Evolutionary conservation across 2,888 invertebrate genomes (phyloP).

Genomic region (Sinhomidia bicolor): DNA sequence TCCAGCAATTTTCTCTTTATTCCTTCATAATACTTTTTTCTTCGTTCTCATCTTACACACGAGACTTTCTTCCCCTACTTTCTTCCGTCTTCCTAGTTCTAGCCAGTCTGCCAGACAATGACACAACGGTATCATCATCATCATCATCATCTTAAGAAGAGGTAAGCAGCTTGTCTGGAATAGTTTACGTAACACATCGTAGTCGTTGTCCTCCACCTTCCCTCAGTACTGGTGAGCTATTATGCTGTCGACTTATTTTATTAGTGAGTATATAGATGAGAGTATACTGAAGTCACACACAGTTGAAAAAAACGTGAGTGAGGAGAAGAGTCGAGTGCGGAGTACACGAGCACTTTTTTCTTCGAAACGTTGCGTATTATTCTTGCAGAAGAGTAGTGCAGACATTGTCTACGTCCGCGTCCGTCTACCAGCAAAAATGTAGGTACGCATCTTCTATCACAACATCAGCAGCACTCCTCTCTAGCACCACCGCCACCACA

Average conservation of each 20-base stretch:
- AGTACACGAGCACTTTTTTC: slow-evolving; percentile 8
- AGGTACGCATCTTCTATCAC: not conserved
- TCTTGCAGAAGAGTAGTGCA: no score
- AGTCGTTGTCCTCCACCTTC: not conserved
- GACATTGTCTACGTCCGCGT: slow-evolving; percentile 50
- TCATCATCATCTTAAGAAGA: not conserved
- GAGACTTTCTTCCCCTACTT: not conserved
- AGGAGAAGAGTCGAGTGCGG: not conserved
- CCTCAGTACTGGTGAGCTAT: not conserved
- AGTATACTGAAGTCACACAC: no score
- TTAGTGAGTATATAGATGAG: no score
- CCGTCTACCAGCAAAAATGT: slow-evolving; percentile 1
- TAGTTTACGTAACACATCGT: slow-evolving; percentile 7
- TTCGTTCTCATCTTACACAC: not conserved
- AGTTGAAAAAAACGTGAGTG: no score
- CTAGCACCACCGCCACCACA: not conserved
- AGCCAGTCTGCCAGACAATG: slow-evolving; percentile 19
- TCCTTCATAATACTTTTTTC: not conserved
- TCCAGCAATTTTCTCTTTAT: no score
- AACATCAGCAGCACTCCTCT: not conserved
- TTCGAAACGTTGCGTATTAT: slow-evolving; percentile 47
- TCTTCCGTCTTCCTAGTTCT: slow-evolving; percentile 8
- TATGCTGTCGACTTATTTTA: no score
- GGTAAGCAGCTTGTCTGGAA: slow-evolving; percentile 30
- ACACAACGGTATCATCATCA: not conserved